These are phyloP conservation scores for Labrus mixtus DNA, from an alignment of 2,113 vertebrate genomes.

Conservation along the genomic window DNA sequence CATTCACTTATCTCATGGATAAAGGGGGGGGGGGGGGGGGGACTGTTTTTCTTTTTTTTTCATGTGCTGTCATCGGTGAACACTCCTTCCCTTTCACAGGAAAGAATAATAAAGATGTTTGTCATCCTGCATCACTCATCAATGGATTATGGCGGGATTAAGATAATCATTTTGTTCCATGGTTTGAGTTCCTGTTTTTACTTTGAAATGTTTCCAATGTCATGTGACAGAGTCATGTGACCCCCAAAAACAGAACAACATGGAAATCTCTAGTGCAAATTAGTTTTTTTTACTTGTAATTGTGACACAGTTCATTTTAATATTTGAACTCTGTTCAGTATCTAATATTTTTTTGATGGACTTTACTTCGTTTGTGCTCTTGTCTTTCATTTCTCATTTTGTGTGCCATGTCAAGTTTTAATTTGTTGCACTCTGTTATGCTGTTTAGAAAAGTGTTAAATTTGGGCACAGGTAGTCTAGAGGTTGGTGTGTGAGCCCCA, in stretches of 20 bases:
- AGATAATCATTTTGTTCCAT: background rate
- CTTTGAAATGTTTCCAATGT: background rate
- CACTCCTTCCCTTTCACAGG: background rate
- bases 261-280: too few species aligned
- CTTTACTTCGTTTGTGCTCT: too few species aligned
- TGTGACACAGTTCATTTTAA: too few species aligned
- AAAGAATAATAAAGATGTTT: conserved; percentile 14
- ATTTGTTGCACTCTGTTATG: too few species aligned
- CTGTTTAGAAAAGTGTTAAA: too few species aligned
- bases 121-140: background rate
- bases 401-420: too few species aligned
- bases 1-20: conserved; percentile 34
- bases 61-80: conserved; percentile 15
- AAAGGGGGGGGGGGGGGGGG: background rate
- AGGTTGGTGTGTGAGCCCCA: too few species aligned
- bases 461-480: too few species aligned
- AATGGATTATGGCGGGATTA: conserved; percentile 1
- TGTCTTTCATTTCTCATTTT: too few species aligned
- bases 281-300: too few species aligned
- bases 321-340: too few species aligned
- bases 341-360: too few species aligned
- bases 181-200: background rate
- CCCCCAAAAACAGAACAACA: background rate
- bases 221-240: background rate
- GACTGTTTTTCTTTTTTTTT: background rate